phyloP scores from a whole-genome alignment of 2,113 vertebrate species.

The Corvus hawaiiensis region DNA sequence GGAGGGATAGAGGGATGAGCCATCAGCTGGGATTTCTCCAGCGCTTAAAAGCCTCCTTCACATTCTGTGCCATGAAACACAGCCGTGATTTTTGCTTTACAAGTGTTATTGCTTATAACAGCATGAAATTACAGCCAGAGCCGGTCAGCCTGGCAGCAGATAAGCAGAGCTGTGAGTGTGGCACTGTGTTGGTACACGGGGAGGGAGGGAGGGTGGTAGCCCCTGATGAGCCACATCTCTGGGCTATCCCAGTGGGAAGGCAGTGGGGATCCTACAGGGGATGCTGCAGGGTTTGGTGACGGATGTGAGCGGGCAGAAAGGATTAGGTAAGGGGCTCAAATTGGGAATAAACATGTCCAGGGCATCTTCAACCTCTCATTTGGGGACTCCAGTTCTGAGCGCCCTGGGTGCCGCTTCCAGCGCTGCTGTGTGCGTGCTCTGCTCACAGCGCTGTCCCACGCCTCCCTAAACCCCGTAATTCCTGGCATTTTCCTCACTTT shows the following conservation, averaged over 20 bases:
- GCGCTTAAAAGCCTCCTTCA: background rate
- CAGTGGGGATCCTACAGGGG: rapidly evolving
- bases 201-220: background rate
- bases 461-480: background rate
- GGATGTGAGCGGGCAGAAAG: background rate
- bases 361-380: background rate
- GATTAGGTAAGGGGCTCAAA: background rate
- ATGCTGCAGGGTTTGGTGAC: background rate
- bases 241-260: rapidly evolving
- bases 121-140: slow-evolving; percentile 31
- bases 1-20: background rate
- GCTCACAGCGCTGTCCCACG: background rate
- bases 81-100: background rate
- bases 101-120: slow-evolving; percentile 20
- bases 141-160: slow-evolving; percentile 3
- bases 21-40: background rate
- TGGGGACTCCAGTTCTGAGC: background rate
- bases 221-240: background rate
- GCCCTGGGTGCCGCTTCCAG: background rate
- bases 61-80: background rate
- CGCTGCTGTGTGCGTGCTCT: rapidly evolving
- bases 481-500: background rate
- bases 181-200: background rate
- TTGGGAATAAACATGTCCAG: rapidly evolving
- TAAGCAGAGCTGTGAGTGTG: background rate